Percentiles rank a stretch among this genome's conserved stretches.
These are phyloP conservation scores for Aegotheles bennettii DNA, from an alignment of 2,113 vertebrate species.

Conservation along the genomic window DNA sequence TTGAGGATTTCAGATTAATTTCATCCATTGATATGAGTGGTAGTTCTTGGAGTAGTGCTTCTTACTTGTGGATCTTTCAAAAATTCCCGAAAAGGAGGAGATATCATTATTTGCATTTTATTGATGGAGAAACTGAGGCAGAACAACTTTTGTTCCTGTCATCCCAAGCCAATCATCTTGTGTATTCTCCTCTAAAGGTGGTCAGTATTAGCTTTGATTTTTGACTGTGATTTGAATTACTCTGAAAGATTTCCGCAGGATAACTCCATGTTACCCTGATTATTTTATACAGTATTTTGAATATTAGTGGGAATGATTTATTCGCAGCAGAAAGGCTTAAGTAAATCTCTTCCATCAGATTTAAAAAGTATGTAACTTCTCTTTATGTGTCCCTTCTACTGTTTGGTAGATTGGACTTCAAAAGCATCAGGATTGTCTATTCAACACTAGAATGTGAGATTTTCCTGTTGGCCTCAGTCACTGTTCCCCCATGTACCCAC, in stretches of 20 bases:
- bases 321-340: not conserved
- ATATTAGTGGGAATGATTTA: not conserved
- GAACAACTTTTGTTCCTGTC: not conserved
- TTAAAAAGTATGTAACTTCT: not conserved
- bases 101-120: not conserved
- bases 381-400: not conserved
- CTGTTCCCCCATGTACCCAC: not conserved
- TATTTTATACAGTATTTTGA: not conserved
- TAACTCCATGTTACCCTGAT: not conserved
- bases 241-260: not conserved
- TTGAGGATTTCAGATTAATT: not conserved
- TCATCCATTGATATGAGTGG: rapidly evolving
- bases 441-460: not conserved
- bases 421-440: not conserved
- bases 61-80: not conserved
- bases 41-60: not conserved
- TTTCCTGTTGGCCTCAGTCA: not conserved
- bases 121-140: not conserved
- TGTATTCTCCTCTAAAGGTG: not conserved
- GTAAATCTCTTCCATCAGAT: not conserved
- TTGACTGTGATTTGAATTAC: not conserved
- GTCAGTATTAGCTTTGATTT: not conserved
- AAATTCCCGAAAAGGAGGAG: not conserved
- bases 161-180: not conserved
- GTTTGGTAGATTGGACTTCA: not conserved